Evolutionary conservation across 2,888 invertebrate species (phyloP), one percentile per base, ranked within the genome.

Genomic region (Hydrotaea diabolus): DNA sequence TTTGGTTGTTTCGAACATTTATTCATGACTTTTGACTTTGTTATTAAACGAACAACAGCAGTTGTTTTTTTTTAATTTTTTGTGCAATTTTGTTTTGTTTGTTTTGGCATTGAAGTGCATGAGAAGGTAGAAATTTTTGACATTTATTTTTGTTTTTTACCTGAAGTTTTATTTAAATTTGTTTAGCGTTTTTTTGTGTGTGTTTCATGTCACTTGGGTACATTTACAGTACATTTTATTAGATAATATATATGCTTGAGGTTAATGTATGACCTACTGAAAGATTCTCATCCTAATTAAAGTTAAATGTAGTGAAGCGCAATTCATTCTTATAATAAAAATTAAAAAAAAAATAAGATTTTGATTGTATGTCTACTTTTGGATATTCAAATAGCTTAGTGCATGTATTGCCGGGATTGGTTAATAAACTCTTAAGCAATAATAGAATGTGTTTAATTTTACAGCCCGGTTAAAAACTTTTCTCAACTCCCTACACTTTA

Each of bases 1-100:
- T 31, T 31, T 31, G 31, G 31, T 31, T 31, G 31, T 31, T 31
- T 23, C 49, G 19, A 66, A 31, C 53, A 43, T 43, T 66, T 77
- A 72, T 57, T 80, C 80, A 74, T 75, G 83, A 77, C 57, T 75
- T 77, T 84, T 80, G 71, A 75, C 74, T 78, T 31, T 72, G n/a
- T 57, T 55, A 57, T 73, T 72, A 31, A 62, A 73, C 57, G 73
- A 77, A 72, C 23, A n/a, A n/a, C 43, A 71, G 21, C 26, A 46
- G 11, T 23, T 15, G n/a, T n/a, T n/a, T n/a, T n/a, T n/a, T n/a
- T n/a, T n/a, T n/a, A n/a, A n/a, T n/a, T 21, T 43, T 73, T n/a
- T 21, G 11, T 17, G 11, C 17, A 9, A 21, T 4, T 31, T 71
- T 66, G 36, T 64, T 36, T 55, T 80, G 39, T 69, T 23, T 59